Base-by-base conservation (phyloP, 2,888 invertebrate genomes). In the Blastobasis lacticolella region DNA sequence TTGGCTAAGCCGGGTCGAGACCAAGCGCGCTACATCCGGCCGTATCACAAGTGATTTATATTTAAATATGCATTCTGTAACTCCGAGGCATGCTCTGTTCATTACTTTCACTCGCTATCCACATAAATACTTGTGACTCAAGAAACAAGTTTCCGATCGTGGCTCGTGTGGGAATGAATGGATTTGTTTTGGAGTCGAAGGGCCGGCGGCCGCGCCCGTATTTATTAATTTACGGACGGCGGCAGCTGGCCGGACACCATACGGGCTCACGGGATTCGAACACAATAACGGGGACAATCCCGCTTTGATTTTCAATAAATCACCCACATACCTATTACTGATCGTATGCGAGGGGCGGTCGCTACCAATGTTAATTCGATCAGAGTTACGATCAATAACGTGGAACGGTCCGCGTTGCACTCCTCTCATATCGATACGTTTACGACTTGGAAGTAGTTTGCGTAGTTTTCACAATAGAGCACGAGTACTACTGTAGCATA, bases 101-200 rank as follows among this genome's bases (percentile, higher is more conserved):
- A 60, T 63, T 66, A 74, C 74, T 78, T 77, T 79, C 79, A 74
- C 75, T 78, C 56, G 61, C 58, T 66, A 64, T 60, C 61, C 61
- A 66, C 69, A 66, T 67, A 64, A 61, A 64, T 52, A 49, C 44
- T 42, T 44, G 49, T 52, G 23, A 23, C 40, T 40, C 9, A 40
- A 53, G 51, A 57, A 54, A 56, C 53, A 45, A 46, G 48, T 51
- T 54, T 51, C 38, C 36, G 46, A 52, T 54, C 50, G 45, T 46
- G 49, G 43, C 46, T 49, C 49, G 48, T 50, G 52, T 52, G 52
- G 50, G 51, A 53, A 54, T 45, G 51, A 40, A 49, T 51, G 37
- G 49, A 42, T 37, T 54, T 52, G 45, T 38, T 45, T 50, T 40
- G 42, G 9, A 44, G 46, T 46, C n/a, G n/a, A 44, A 48, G 46